Percentiles rank a stretch among this genome's conserved stretches.
Conservation (phyloP, 2,797 vertebrate genomes). For the Falco rusticolus region DNA sequence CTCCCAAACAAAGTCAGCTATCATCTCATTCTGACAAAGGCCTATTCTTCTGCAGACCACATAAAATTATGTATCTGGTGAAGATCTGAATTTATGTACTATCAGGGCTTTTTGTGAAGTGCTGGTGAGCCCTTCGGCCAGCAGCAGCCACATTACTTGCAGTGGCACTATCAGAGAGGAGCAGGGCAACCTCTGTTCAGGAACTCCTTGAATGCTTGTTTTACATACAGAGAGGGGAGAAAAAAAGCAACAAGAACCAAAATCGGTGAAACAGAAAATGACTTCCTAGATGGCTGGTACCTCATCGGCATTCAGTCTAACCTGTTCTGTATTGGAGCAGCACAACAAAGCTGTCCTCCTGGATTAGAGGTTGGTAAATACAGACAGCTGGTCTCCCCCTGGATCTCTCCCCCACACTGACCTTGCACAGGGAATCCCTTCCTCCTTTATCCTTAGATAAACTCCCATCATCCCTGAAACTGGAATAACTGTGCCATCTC, state of each 20-base stretch:
- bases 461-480: constrained; percentile 33
- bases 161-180: neutral
- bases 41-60: constrained; percentile 39
- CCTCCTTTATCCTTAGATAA: constrained; percentile 62
- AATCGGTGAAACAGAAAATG: constrained; percentile 13
- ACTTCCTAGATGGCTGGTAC: constrained; percentile 28
- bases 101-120: neutral
- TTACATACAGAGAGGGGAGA: constrained; percentile 26
- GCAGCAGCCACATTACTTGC: neutral
- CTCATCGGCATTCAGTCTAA: neutral
- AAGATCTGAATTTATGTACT: neutral
- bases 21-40: constrained; percentile 34
- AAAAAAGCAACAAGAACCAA: neutral
- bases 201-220: neutral
- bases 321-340: neutral
- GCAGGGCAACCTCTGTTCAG: neutral
- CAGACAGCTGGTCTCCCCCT: constrained; percentile 36
- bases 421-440: constrained; percentile 52
- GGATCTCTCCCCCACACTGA: constrained; percentile 28
- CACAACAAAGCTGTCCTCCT: neutral
- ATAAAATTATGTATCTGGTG: constrained; percentile 14
- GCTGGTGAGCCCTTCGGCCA: neutral
- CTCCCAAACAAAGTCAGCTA: constrained; percentile 17
- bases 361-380: constrained; percentile 1
- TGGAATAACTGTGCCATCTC: constrained; percentile 42